Percentiles rank a stretch among this genome's conserved stretches.
Conservation (phyloP, 2,113 vertebrate species). For the Protobothrops mucrosquamatus region DNA sequence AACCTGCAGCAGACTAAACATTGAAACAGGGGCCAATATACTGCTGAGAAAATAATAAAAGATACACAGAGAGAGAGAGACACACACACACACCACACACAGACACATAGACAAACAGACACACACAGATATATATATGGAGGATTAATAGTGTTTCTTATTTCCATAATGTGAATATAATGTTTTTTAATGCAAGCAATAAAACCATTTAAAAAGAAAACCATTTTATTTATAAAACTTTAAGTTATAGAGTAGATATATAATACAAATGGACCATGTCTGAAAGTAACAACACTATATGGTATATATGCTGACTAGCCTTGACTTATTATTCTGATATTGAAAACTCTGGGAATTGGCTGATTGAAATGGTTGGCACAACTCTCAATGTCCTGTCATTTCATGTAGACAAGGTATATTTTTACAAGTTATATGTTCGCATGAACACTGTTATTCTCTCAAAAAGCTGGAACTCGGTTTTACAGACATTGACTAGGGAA, state of each 20-base stretch:
- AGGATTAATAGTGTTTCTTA: neutral
- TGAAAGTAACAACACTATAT: neutral
- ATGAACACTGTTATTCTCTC: slow-evolving; percentile 11
- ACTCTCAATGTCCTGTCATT: neutral
- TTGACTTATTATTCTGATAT: slow-evolving; percentile 25
- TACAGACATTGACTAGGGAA: slow-evolving; percentile 29
- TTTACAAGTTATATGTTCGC: slow-evolving; percentile 32
- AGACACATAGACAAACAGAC: no score
- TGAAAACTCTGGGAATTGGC: slow-evolving; percentile 40
- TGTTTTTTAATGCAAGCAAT: neutral
- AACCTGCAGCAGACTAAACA: neutral
- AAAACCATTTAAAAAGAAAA: slow-evolving; percentile 23
- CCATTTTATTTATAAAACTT: slow-evolving; percentile 18
- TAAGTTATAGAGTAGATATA: neutral
- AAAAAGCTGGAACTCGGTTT: slow-evolving; percentile 40
- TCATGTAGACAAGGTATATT: neutral
- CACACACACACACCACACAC: no score
- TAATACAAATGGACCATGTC: slow-evolving; percentile 12
- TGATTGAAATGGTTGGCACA: slow-evolving; percentile 24
- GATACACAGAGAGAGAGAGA: neutral
- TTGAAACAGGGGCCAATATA: neutral
- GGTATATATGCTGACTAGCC: slow-evolving; percentile 11
- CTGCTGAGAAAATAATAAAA: neutral
- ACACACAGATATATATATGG: neutral
- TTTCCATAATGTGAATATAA: neutral